Evolutionary conservation across 2,797 vertebrate genomes (phyloP).

Genomic region (Coluber constrictor): DNA sequence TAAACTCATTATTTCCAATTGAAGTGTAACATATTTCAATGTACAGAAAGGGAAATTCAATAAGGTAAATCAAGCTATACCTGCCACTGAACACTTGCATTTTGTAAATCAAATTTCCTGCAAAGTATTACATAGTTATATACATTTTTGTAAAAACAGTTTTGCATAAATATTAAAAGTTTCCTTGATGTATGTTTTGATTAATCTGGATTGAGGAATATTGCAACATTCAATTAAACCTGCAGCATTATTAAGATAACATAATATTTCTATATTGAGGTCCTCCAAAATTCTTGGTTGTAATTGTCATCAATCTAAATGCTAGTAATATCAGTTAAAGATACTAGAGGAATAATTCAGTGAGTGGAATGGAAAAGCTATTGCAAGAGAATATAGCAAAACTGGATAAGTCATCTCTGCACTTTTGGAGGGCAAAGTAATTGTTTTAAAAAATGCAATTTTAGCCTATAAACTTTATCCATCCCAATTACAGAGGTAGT

Average conservation of each 20-base stretch:
- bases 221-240: background rate
- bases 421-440: background rate
- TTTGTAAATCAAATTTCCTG: background rate
- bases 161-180: background rate
- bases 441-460: background rate
- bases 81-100: background rate
- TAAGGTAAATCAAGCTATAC: background rate
- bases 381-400: background rate
- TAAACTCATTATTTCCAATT: background rate
- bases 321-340: background rate
- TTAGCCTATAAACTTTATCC: background rate
- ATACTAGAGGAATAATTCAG: background rate
- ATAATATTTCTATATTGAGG: background rate
- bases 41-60: background rate
- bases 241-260: background rate
- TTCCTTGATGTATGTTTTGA: background rate
- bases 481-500: background rate
- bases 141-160: background rate
- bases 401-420: background rate
- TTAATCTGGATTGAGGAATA: background rate
- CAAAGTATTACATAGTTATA: background rate
- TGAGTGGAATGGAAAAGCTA: background rate
- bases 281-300: background rate
- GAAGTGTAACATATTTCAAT: background rate
- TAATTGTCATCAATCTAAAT: background rate